Evolutionary conservation across 2,797 vertebrate genomes (phyloP), one percentile per base, ranked within the genome.

Genomic region (Limnodromus scolopaceus): DNA sequence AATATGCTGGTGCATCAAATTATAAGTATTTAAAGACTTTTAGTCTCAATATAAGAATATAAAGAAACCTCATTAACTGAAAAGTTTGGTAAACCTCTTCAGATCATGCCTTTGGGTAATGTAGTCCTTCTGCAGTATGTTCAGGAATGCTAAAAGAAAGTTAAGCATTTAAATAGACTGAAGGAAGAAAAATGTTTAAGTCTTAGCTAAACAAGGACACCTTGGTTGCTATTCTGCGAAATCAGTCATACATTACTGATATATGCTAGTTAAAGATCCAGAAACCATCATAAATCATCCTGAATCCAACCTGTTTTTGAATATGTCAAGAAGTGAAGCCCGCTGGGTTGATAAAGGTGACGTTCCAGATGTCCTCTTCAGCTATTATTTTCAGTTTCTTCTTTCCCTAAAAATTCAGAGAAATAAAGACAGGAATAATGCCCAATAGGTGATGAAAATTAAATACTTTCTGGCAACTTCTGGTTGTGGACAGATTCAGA

Each of bases 241-340:
- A 87, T 96, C 79, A 87, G 75, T 82, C 70, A 84, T 70, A 54
- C 5, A 2, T 24, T 92, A 66, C 46, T 91, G 51, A 78, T 94
- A 82, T 2, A 63, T 27, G 16, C 41, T 82, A 74, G 63, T 84
- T 95, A 89, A 93, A 90, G 48, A 51, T 3, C 77, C 41, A 94
- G 48, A 64, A 88, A 43, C 10, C 5, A 2, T 90, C 76, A 87
- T 91, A 97, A 96, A 94, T 92, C 82, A 95, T 92, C 75, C 54
- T 80, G 60, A 86, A 94, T 72, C 36, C 76, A 94, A 64, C 28
- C 55, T 83, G 64, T 68, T 87, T 65, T 79, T 96, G 89, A 94
- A 82, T 91, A 92, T 58, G 60, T 89, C 86, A 93, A 63, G 39
- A 94, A 86, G 5, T 61, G 13, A 45, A 84, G 60, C 43, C 34